Conservation (phyloP, 2,888 invertebrate genomes). For the Cheilosia vulpina region DNA sequence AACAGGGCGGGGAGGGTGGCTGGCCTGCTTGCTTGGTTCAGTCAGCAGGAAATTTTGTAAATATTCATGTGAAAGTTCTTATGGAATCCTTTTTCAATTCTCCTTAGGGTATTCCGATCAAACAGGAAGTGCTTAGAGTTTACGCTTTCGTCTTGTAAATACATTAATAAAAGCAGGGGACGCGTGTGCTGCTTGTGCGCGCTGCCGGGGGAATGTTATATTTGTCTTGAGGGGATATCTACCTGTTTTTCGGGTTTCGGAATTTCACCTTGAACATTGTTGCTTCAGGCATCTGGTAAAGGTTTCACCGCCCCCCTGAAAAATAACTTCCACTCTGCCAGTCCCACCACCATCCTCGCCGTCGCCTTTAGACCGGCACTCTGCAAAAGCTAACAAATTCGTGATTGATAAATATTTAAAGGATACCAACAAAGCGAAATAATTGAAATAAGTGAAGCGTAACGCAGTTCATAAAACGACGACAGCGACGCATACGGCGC, state of each 20-base stretch:
- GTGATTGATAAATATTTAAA: constrained; percentile 84
- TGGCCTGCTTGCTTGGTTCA: constrained; percentile 5
- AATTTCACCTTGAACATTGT: constrained; percentile 67
- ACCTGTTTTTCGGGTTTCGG: constrained; percentile 47
- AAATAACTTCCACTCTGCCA: constrained; percentile 42
- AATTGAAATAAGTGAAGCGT: constrained; percentile 84
- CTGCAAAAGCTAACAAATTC: constrained; percentile 81
- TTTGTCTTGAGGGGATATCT: constrained; percentile 47
- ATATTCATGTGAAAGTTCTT: constrained; percentile 75
- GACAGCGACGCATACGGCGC: constrained; percentile 30
- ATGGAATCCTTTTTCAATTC: constrained; percentile 81
- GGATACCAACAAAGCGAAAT: constrained; percentile 83
- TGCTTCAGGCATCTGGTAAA: constrained; percentile 55
- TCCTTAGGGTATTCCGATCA: constrained; percentile 82
- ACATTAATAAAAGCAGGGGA: constrained; percentile 56
- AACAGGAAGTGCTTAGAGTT: constrained; percentile 82
- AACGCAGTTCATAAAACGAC: constrained; percentile 75
- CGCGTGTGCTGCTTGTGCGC: constrained; percentile 51
- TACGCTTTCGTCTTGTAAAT: constrained; percentile 66
- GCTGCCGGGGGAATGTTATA: constrained; percentile 30
- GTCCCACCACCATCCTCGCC: background rate
- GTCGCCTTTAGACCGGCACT: constrained; percentile 7
- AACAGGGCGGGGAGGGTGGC: background rate
- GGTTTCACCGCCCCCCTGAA: background rate
- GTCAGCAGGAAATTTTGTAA: constrained; percentile 65